phyloP scores from a whole-genome alignment of 2,797 vertebrate species.

The Thripadectes ignobilis region DNA sequence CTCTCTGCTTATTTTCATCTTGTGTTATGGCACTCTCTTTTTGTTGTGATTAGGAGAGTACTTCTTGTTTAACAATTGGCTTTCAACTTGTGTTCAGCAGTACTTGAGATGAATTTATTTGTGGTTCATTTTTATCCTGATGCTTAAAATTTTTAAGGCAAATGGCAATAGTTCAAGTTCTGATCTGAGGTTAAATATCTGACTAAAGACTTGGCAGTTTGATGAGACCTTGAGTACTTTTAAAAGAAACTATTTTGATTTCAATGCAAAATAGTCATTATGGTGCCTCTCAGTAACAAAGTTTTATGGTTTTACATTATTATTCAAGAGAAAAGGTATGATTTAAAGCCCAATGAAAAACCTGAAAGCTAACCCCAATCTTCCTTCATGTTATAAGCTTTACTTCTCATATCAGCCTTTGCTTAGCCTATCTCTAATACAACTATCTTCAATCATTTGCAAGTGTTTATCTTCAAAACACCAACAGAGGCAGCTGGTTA shows the following conservation, averaged over 20 bases:
- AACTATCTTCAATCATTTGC: neutral
- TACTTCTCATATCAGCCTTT: neutral
- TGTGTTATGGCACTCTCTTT: conserved; percentile 56
- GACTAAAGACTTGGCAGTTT: neutral
- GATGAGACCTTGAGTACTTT: neutral
- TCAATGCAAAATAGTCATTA: neutral
- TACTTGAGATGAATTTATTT: conserved; percentile 44
- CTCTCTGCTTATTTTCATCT: conserved; percentile 78
- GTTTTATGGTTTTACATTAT: neutral
- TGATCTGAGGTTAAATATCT: conserved; percentile 2
- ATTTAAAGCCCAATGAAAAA: neutral
- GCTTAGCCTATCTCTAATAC: neutral
- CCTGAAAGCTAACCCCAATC: neutral
- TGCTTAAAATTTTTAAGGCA: conserved; percentile 50
- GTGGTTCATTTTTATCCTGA: conserved; percentile 25
- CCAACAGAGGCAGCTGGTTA: neutral
- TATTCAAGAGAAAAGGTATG: neutral
- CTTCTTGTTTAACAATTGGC: conserved; percentile 12
- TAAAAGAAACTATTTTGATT: neutral
- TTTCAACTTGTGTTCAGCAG: conserved; percentile 36
- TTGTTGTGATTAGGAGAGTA: conserved; percentile 53
- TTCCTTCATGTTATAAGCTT: neutral
- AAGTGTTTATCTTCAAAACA: neutral
- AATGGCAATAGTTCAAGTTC: conserved; percentile 34
- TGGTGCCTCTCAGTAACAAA: neutral